These are phyloP conservation scores for Oligia latruncula DNA, from an alignment of 2,888 invertebrate genomes.

Conservation along the genomic window DNA sequence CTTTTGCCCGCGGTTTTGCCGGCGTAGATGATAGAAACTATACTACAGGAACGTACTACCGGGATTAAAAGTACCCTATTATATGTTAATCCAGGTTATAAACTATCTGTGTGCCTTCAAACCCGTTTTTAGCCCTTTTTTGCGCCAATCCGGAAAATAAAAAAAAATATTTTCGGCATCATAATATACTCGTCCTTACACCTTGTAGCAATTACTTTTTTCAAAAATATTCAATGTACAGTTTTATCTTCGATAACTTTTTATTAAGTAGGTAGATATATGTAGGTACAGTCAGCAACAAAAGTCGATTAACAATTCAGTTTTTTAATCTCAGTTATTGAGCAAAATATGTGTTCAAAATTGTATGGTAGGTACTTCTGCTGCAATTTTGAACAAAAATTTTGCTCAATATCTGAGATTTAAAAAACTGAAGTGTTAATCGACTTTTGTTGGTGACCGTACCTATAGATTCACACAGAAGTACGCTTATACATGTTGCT, in stretches of 20 bases:
- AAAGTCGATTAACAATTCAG: too few species aligned
- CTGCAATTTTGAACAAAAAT: too few species aligned
- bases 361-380: too few species aligned
- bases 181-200: neutral
- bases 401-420: too few species aligned
- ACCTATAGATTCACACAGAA: neutral
- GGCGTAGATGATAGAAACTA: neutral
- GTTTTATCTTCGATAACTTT: neutral
- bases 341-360: too few species aligned
- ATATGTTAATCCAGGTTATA: neutral
- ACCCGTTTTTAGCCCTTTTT: neutral
- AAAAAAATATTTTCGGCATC: neutral
- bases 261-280: neutral
- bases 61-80: neutral
- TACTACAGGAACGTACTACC: neutral
- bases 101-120: neutral
- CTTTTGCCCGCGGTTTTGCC: neutral
- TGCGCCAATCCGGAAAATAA: neutral
- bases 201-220: neutral
- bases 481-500: neutral
- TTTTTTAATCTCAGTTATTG: too few species aligned
- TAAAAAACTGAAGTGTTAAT: too few species aligned
- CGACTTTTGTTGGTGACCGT: too few species aligned
- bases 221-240: neutral
- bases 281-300: too few species aligned